A percentile compares a stretch with the other conserved stretches of the same genome.
phyloP scores from a whole-genome alignment of 2,797 vertebrate genomes.

The Florisuga fusca region DNA sequence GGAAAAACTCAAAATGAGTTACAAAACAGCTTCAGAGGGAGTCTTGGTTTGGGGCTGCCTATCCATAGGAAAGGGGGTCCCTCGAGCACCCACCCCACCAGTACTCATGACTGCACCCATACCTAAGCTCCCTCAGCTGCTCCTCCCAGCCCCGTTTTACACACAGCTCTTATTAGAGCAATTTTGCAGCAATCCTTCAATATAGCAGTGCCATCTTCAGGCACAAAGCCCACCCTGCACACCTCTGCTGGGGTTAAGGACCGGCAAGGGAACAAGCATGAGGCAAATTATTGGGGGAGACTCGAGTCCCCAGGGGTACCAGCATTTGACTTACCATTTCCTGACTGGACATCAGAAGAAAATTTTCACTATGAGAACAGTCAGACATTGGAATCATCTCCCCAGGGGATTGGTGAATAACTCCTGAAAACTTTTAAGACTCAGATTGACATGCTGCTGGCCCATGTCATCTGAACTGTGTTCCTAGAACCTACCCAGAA shows the following conservation, averaged over 20 bases:
- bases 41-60: background rate
- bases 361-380: too few species aligned
- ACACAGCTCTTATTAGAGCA: accelerated
- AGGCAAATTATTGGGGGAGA: background rate
- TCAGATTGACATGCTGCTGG: too few species aligned
- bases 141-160: accelerated
- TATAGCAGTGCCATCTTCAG: slow-evolving; percentile 54
- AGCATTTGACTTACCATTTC: accelerated
- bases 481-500: too few species aligned
- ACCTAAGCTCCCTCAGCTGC: accelerated
- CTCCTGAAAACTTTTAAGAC: too few species aligned
- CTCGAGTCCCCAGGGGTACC: accelerated
- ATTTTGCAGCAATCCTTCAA: background rate
- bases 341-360: too few species aligned
- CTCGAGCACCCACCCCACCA: accelerated
- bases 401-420: too few species aligned
- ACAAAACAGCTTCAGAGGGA: background rate
- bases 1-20: background rate
- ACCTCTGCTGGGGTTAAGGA: accelerated
- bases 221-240: background rate
- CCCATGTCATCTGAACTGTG: too few species aligned
- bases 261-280: accelerated
- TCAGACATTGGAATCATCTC: too few species aligned
- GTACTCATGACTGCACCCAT: accelerated
- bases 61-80: accelerated